Evolutionary conservation across 2,888 invertebrate species (phyloP).

Genomic region (Zhengitettix transpicula): DNA sequence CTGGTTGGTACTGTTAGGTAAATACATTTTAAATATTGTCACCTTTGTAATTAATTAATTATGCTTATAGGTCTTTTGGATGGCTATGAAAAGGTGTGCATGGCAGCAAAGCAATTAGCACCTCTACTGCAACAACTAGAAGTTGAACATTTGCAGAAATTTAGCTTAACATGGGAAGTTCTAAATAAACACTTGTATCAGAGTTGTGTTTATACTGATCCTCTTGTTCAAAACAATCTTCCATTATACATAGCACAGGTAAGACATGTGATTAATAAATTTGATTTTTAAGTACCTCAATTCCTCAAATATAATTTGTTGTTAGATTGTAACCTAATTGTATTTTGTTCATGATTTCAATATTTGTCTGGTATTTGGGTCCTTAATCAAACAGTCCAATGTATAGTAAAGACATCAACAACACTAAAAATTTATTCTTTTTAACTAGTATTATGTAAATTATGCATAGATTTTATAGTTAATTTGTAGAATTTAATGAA

Average conservation of each 20-base stretch:
- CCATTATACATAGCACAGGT: constrained; percentile 35
- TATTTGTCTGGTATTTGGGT: too few relatives aligned
- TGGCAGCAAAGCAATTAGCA: constrained; percentile 38
- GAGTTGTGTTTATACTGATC: constrained; percentile 31
- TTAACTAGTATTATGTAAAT: too few relatives aligned
- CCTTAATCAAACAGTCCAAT: too few relatives aligned
- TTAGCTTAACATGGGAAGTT: constrained; percentile 47
- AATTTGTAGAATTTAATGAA: too few relatives aligned
- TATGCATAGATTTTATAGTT: too few relatives aligned
- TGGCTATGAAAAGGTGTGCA: constrained; percentile 42
- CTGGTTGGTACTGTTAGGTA: constrained; percentile 19
- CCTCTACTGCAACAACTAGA: constrained; percentile 41
- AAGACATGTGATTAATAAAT: constrained; percentile 16
- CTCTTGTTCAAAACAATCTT: constrained; percentile 35
- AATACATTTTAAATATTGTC: neutral
- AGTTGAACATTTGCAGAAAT: constrained; percentile 38
- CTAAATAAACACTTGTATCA: constrained; percentile 51
- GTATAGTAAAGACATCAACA: too few relatives aligned
- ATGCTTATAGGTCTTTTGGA: constrained; percentile 34
- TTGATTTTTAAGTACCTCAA: neutral
- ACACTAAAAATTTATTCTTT: too few relatives aligned
- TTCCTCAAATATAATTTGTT: constrained; percentile 1
- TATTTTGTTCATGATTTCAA: neutral
- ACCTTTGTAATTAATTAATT: neutral
- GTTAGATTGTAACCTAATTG: neutral